These are phyloP conservation scores for Pseudochirops corinnae DNA, from an alignment of 2,797 vertebrate species.

Conservation along the genomic window DNA sequence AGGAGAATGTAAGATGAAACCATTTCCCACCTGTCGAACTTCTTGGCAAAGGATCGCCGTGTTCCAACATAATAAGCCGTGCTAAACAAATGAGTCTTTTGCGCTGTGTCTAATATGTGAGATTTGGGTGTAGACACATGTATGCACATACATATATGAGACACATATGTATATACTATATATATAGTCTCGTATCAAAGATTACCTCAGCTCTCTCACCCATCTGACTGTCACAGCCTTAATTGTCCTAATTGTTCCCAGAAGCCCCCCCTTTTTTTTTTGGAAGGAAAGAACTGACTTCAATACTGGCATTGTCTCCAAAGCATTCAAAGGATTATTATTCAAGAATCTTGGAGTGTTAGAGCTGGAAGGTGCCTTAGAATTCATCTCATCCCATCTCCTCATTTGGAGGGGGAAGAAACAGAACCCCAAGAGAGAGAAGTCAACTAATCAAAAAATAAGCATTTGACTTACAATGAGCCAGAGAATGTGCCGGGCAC, in stretches of 20 bases:
- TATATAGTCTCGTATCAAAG: background rate
- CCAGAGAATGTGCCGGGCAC: background rate
- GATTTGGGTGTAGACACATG: background rate
- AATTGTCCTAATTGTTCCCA: background rate
- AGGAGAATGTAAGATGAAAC: conserved; percentile 57
- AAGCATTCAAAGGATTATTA: conserved; percentile 19
- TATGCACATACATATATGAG: background rate
- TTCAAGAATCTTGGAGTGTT: background rate
- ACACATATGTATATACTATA: background rate
- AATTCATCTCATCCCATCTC: background rate
- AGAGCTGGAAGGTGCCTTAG: background rate
- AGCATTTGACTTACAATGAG: background rate
- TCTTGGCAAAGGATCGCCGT: conserved; percentile 45
- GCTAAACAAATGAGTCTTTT: conserved; percentile 52
- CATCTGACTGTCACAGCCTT: background rate
- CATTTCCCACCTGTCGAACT: conserved; percentile 47
- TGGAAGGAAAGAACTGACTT: background rate
- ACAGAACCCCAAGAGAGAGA: background rate
- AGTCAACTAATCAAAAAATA: background rate
- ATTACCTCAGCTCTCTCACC: conserved; percentile 49
- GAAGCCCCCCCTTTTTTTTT: background rate
- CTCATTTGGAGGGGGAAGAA: background rate
- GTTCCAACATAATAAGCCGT: conserved; percentile 52
- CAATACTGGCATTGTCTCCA: background rate
- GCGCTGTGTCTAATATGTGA: conserved; percentile 48